Evolutionary conservation across 2,888 invertebrate species (phyloP).

Genomic region (Eudemis profundana): DNA sequence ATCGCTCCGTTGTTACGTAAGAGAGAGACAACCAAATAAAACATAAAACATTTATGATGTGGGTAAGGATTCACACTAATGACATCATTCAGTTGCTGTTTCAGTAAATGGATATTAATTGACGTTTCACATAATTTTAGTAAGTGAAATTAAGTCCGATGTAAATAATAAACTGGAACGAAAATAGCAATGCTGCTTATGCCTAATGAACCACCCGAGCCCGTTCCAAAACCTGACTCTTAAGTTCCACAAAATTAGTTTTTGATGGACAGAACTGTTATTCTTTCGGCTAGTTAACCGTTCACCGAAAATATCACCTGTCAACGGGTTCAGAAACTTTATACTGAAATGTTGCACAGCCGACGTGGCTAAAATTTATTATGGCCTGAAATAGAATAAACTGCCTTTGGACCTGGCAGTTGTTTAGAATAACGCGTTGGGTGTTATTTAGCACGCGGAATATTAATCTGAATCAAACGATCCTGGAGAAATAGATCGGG

Average conservation of each 20-base stretch:
- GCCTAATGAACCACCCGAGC: slow-evolving; percentile 52
- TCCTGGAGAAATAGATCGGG: slow-evolving; percentile 52
- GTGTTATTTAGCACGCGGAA: slow-evolving; percentile 68
- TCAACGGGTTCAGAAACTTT: slow-evolving; percentile 72
- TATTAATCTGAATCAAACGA: slow-evolving; percentile 74
- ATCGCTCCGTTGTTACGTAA: too few species aligned
- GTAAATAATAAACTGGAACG: slow-evolving; percentile 22
- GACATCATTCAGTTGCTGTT: too few species aligned
- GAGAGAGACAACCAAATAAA: too few species aligned
- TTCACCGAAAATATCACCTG: slow-evolving; percentile 72
- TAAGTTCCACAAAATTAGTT: slow-evolving; percentile 65
- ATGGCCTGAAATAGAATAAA: slow-evolving; percentile 66
- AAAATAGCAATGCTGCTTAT: slow-evolving; percentile 42
- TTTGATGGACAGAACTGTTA: slow-evolving; percentile 75
- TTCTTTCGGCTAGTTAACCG: slow-evolving; percentile 68
- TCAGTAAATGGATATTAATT: too few species aligned
- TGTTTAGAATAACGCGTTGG: slow-evolving; percentile 66
- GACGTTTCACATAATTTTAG: slow-evolving; percentile 21
- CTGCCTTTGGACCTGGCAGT: slow-evolving; percentile 50
- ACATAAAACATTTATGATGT: too few species aligned
- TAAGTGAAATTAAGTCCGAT: too few species aligned
- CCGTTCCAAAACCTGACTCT: slow-evolving; percentile 50
- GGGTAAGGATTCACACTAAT: too few species aligned
- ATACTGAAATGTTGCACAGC: slow-evolving; percentile 76
- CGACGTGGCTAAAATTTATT: slow-evolving; percentile 64